Conservation (phyloP, 2,113 vertebrate species). For the Halichoeres trimaculatus region DNA sequence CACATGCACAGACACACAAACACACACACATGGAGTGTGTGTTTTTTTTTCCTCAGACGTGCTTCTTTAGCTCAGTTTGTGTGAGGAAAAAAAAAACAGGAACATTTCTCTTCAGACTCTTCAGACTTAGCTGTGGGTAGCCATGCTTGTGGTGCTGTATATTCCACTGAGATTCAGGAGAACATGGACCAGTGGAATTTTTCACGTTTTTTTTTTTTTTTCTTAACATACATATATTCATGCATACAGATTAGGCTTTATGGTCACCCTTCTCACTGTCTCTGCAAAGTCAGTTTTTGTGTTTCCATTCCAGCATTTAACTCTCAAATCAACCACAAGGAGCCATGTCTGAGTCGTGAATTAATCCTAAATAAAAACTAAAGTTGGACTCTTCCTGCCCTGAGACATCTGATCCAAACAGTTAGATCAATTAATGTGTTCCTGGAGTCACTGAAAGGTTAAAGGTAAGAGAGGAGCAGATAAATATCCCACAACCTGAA, state of each 20-base stretch:
- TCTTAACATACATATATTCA: no score
- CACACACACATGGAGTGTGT: background rate
- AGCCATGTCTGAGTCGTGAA: constrained; percentile 7
- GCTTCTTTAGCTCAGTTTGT: constrained; percentile 24
- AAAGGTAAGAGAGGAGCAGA: no score
- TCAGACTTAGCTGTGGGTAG: constrained; percentile 9
- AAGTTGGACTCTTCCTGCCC: background rate
- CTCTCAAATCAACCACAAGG: background rate
- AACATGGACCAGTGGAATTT: constrained; percentile 19
- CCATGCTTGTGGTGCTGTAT: constrained; percentile 17
- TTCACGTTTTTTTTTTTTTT: constrained; percentile 8
- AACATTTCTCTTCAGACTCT: constrained; percentile 7
- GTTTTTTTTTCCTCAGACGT: constrained; percentile 23
- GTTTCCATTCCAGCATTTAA: background rate
- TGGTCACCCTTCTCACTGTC: background rate
- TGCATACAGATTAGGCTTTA: background rate
- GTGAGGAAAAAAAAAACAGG: background rate
- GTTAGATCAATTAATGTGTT: no score
- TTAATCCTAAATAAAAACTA: background rate
- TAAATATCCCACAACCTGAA: no score
- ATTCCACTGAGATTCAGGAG: constrained; percentile 14
- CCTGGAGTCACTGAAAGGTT: no score
- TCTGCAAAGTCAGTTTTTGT: constrained; percentile 15
- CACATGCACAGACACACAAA: background rate
- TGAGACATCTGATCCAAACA: background rate